These are phyloP conservation scores for Metridium senile DNA, from an alignment of 92 coral and sea anemone species.

Conservation along the genomic window DNA sequence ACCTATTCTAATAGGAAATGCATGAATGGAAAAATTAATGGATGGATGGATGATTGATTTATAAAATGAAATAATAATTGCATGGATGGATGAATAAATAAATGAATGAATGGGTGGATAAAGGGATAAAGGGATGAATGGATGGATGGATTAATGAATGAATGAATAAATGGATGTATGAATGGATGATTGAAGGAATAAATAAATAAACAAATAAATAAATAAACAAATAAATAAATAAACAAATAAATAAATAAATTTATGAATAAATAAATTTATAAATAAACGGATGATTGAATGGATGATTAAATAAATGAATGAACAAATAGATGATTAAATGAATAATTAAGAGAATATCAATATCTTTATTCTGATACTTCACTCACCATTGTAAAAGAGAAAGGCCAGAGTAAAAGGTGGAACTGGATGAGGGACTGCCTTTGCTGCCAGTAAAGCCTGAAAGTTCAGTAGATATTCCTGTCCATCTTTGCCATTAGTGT, in stretches of 20 bases:
- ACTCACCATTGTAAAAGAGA: slow-evolving; percentile 92
- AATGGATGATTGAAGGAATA: background rate
- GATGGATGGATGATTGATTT: background rate
- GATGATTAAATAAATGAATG: background rate
- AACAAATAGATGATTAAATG: background rate
- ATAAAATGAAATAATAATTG: background rate
- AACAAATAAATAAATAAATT: too few species aligned
- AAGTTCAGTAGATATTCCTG: slow-evolving; percentile 92
- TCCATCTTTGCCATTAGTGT: slow-evolving; percentile 93
- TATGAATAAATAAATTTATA: background rate
- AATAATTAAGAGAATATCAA: background rate
- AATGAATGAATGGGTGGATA: background rate
- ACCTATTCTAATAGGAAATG: background rate
- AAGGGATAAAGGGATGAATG: background rate
- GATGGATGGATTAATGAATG: background rate
- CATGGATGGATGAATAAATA: background rate
- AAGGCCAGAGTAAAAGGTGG: slow-evolving; percentile 91
- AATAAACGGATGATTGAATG: background rate
- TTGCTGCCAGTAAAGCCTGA: slow-evolving; percentile 65
- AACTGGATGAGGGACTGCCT: slow-evolving; percentile 80
- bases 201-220: too few species aligned
- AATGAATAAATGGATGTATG: background rate
- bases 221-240: too few species aligned
- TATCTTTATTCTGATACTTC: too few species aligned
- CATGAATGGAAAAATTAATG: background rate